Base-by-base conservation (phyloP, 2,113 vertebrate species). In the Myiopsitta monachus region DNA sequence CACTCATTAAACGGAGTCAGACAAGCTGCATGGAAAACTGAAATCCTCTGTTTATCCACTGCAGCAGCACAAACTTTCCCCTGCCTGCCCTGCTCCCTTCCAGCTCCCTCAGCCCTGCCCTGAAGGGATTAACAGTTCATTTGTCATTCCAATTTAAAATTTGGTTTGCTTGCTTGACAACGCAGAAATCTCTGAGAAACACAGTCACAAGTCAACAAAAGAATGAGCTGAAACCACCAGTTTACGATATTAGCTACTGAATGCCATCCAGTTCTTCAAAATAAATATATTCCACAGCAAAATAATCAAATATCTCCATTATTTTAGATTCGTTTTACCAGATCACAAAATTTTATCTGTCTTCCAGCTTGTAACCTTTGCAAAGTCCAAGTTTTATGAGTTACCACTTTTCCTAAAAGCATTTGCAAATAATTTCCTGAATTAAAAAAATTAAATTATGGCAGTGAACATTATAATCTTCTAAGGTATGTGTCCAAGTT, bases 121-220 rank as follows among this genome's bases (percentile, higher is more conserved):
- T 86, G 39, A 64, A 95, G 76, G 83, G 92, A 96, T 90, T 94
- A 95, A 84, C 66, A 96, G 88, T 38, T 69, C 88, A 92, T 95
- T 88, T 87, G 72, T 96, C 55, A 93, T 81, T 88, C 39, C 23
- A 10, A 92, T 94, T 92, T 88, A 84, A 86, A 93, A 88, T 74
- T 66, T 82, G 30, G 30, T 75, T 92, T 94, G 82, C 47, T 89
- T 89, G 81, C 84, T 85, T 82, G 82, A 88, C 68, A 92, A 94
- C 9, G 1, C 21, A 94, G 76, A 86, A 90, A 87, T 93, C 5
- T 78, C 26, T 51, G 30, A 83, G 52, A 74, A 23, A 88, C 2
- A 4, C 7, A 67, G 82, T 55, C 68, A 89, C 28, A 72, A 83
- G 43, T 73, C 88, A 95, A 83, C 28, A 88, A 83, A 72, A 31